Base-by-base conservation (phyloP, 2,888 invertebrate genomes). In the Arrhopalites spinosus region DNA sequence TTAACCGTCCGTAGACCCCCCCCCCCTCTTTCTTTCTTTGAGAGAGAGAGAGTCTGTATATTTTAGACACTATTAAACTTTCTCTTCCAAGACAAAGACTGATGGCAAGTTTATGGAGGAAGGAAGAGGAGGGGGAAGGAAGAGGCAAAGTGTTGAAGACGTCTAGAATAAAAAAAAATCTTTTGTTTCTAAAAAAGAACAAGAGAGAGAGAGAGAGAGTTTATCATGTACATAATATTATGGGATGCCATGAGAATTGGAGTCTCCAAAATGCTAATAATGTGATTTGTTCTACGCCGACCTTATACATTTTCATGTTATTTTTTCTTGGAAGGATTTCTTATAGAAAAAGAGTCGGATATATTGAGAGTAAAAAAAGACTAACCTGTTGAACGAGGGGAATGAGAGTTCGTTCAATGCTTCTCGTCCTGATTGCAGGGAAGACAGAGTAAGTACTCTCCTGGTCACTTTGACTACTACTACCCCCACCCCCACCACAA, bases 331-430 rank as follows among this genome's bases (percentile, higher is more conserved):
- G n/a, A n/a, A n/a, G n/a, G n/a, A n/a, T n/a, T 59, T 23, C 23
- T 5, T 23, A 3, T 59, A 25, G n/a, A n/a, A n/a, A n/a, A n/a
- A 43, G 23, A 7, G 45, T 45, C 45, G 43, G 5, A 2, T 1
- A 25, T 11, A 59, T 20, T 25, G 59, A 59, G 7, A 59, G 1
- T 23, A 45, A 8, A 23, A 13, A 50, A 47, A 59, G 66, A 77
- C 88, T 88, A 91, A 96, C 96, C 94, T 96, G 95, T 87, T 94
- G 94, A 85, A 96, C 93, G 87, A 96, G 90, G 84, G 96, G 96
- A 86, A 95, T 91, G 84, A 96, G 90, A 84, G 95, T 95, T 88
- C 93, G 93, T 89, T 96, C 96, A 88, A 96, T 93, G 87, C 95
- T 95, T 89, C 92, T 93, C 85, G 95, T 95, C 88, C 93, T 92